Conservation (phyloP, 2,113 vertebrate species). For the Gorilla gorilla region DNA sequence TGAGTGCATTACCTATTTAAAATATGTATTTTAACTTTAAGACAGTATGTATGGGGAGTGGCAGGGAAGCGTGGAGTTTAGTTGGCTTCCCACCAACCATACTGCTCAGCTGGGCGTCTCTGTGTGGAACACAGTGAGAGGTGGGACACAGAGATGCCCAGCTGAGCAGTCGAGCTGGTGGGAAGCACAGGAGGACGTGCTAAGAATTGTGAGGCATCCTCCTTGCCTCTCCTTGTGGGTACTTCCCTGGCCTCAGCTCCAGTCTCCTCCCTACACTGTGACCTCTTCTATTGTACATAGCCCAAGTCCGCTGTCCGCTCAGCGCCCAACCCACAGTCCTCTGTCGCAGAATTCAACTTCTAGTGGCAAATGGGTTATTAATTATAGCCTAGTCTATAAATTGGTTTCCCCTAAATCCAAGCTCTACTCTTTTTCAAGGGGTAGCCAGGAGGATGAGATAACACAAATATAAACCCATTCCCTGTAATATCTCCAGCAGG, state of each 20-base stretch:
- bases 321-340: background rate
- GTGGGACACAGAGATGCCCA: background rate
- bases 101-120: too few species aligned
- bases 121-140: too few species aligned
- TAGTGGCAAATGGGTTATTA: background rate
- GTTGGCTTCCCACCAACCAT: too few species aligned
- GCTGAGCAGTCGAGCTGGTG: accelerated
- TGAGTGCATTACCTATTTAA: background rate
- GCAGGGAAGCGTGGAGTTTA: too few species aligned
- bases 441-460: background rate
- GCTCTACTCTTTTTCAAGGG: background rate
- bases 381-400: background rate
- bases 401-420: background rate
- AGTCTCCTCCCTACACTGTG: background rate
- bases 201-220: background rate
- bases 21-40: background rate
- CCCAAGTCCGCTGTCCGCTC: too few species aligned
- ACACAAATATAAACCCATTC: background rate
- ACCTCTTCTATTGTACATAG: background rate
- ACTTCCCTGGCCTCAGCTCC: background rate
- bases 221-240: background rate
- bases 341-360: background rate
- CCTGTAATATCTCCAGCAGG: background rate
- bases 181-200: too few species aligned
- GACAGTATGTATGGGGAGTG: background rate